Base-by-base conservation (phyloP, 2,113 vertebrate genomes). In the Melanerpes formicivorus region DNA sequence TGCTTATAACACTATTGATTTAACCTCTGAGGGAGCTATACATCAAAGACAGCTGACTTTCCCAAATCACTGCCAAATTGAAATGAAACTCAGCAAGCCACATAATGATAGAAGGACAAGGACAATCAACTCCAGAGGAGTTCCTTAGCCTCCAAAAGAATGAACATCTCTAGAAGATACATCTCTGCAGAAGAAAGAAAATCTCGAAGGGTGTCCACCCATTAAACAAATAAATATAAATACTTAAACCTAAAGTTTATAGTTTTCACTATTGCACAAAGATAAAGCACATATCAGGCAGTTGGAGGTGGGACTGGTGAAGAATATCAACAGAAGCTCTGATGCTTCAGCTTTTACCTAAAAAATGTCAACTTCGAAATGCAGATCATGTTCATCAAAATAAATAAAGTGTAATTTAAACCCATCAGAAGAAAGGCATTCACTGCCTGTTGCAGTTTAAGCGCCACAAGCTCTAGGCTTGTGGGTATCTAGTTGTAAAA, bases 41-140 rank as follows among this genome's bases (percentile, higher is more conserved):
- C 67, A 92, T 85, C 87, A 93, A 75, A 86, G 88, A 80, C 10
- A 77, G 42, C 32, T 80, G 84, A 71, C 81, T 80, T 26, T 77
- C 75, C 27, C 4, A 0, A 80, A 2, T 26, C 64, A 29, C 62
- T 91, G 72, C 75, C 92, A 95, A 80, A 93, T 5, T 93, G 87
- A 96, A 93, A 92, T 85, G 72, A 92, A 95, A 85, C 25, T 73
- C 93, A 88, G 77, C 80, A 94, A 93, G 74, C 50, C 74, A 90
- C 78, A 55, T 70, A 82, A 90, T n/a, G 42, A n/a, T 11, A 59
- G 86, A 84, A 90, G 10, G 56, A 92, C 67, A 87, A 90, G 76
- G 52, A 5, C 52, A 87, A 84, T 92, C 71, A 92, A 89, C 79
- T 91, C 60, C 75, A 84, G 75, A 76, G 71, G 30, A 82, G 60